Evolutionary conservation across 2,888 invertebrate species (phyloP).

Genomic region (Caenorhabditis sinica): DNA sequence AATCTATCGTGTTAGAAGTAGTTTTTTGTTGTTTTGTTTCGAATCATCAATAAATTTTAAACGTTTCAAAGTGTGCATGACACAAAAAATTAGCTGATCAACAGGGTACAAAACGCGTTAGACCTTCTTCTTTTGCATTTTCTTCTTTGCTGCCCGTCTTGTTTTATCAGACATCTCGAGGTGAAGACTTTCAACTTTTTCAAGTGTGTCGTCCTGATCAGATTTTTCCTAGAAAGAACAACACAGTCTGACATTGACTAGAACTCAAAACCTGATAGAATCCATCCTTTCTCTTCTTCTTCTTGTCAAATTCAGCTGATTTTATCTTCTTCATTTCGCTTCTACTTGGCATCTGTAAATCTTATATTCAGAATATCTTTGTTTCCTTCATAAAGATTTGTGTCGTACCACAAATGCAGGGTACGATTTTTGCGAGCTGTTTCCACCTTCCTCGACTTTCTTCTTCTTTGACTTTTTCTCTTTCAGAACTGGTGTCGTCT

Average conservation of each 20-base stretch:
- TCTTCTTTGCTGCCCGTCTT: slow-evolving; percentile 19
- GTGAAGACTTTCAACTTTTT: slow-evolving; percentile 51
- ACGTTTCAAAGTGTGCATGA: no score
- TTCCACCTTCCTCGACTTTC: background rate
- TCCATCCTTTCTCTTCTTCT: slow-evolving; percentile 44
- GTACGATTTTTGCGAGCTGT: background rate
- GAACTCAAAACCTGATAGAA: slow-evolving; percentile 41
- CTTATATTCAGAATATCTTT: background rate
- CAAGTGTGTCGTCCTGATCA: slow-evolving; percentile 61
- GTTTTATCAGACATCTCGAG: slow-evolving; percentile 46
- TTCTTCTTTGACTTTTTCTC: background rate
- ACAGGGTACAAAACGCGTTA: background rate
- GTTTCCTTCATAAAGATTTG: no score
- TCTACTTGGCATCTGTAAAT: slow-evolving; percentile 31
- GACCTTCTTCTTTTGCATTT: slow-evolving; percentile 5
- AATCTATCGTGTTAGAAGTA: slow-evolving; percentile 28
- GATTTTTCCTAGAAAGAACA: slow-evolving; percentile 45
- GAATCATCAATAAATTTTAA: no score
- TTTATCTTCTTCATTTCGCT: slow-evolving; percentile 33
- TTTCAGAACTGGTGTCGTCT: background rate
- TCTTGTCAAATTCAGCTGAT: slow-evolving; percentile 51
- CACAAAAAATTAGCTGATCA: background rate
- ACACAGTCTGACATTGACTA: no score
- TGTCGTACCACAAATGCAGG: slow-evolving; percentile 32
- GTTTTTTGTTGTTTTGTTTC: slow-evolving; percentile 40